Conservation (phyloP, 2,113 vertebrate species). For the Cavia aperea region DNA sequence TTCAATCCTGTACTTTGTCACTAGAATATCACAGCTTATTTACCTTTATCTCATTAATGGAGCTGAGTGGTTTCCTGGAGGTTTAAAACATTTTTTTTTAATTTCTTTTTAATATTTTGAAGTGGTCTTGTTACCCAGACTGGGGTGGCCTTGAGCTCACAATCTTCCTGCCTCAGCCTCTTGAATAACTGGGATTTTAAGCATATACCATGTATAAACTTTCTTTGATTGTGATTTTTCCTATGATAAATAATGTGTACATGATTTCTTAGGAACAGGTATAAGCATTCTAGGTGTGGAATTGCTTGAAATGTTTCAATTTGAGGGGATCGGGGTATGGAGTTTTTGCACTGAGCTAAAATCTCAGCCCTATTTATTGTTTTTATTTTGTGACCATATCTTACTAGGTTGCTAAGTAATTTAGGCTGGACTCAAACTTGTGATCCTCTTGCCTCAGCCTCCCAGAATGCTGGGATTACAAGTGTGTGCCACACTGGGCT, state of each 20-base stretch:
- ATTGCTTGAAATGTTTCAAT: not conserved
- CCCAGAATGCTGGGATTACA: not conserved
- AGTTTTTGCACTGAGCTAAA: not conserved
- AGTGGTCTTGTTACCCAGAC: not conserved
- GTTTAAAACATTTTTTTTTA: too few relatives aligned
- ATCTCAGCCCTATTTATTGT: not conserved
- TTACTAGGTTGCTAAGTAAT: not conserved
- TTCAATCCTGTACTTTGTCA: not conserved
- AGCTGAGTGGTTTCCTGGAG: not conserved
- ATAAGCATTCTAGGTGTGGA: not conserved
- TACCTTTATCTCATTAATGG: not conserved
- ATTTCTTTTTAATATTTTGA: not conserved
- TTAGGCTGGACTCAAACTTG: not conserved
- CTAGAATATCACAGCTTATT: not conserved
- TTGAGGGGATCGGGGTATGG: not conserved
- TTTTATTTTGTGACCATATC: not conserved
- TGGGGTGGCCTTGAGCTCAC: not conserved
- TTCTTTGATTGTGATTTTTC: not conserved
- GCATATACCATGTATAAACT: not conserved
- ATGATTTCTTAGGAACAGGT: not conserved
- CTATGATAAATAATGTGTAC: not conserved
- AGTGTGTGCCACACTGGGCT: not conserved
- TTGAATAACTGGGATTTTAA: not conserved
- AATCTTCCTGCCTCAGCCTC: not conserved
- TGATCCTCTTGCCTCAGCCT: not conserved